Base-by-base conservation (phyloP, 2,797 vertebrate species). In the Cynopterus sphinx region DNA sequence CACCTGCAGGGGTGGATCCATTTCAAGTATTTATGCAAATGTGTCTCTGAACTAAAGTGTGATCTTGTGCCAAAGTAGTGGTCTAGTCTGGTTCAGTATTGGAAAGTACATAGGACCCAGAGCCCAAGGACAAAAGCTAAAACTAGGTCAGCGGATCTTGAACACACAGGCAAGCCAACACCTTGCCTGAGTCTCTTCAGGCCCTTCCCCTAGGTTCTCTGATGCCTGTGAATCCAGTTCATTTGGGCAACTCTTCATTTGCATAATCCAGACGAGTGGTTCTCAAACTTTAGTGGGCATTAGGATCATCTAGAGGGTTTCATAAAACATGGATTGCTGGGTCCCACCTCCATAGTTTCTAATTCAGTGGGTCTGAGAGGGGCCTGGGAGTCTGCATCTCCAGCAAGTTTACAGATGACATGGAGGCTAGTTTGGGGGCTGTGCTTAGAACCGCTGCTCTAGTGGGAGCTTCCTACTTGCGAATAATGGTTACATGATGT, bases 1-100 rank as follows among this genome's bases (percentile, higher is more conserved):
- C 83, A 65, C 95, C 96, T 92, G 93, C 87, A 73, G 49, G 65
- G 77, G 85, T 73, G 70, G 90, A 90, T 46, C 65, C 91, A 51
- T 74, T 88, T 94, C 95, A 95, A 97, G 75, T 97, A 97, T 97
- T 98, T 98, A 97, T 97, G 94, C 93, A 96, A 93, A 95, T 85
- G 59, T 88, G 91, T 95, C 96, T 96, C 93, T 81, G 83, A 96
- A 98, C 96, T 97, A 97, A 97, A 98, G 93, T 88, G 95, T 97
- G 97, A 92, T 93, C 95, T 96, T 94, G 86, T 90, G 92, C 95
- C 92, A 90, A 49, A 31, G 59, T 28, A 39, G 31, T 57, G 90
- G 84, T 97, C 84, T 97, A 51, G 65, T 85, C 79, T 90, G 63
- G 43, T 82, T 95, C 63, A 24, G 79, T 82, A 41, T 90, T 82